A percentile compares a stretch with the other conserved stretches of the same genome.
Evolutionary conservation across 1,140 invertebrate genomes (phyloP).

Genomic region (Hylyphantes graminicola): DNA sequence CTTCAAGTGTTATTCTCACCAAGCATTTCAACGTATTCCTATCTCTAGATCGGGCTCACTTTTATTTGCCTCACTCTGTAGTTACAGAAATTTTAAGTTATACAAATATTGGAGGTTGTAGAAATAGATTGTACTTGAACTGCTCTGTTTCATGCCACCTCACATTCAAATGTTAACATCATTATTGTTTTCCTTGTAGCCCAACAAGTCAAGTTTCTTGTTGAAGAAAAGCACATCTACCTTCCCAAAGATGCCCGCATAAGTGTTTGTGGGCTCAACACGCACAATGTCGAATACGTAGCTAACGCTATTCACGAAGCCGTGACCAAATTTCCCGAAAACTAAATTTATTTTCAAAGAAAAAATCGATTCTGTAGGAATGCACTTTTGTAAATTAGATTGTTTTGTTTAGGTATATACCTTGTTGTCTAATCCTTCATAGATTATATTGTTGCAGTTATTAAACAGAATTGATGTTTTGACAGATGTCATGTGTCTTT

Average conservation of each 20-base stretch:
- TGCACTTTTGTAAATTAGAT: constrained; percentile 7
- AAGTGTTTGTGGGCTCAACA: constrained; percentile 93
- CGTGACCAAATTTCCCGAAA: constrained; percentile 69
- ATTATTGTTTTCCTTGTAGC: constrained; percentile 68
- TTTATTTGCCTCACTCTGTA: too few relatives aligned
- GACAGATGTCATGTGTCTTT: too few relatives aligned
- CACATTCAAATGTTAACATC: not conserved
- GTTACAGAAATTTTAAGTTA: too few relatives aligned
- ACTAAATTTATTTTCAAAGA: constrained; percentile 1
- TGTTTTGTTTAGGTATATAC: not conserved
- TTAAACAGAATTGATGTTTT: too few relatives aligned
- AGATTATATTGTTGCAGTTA: too few relatives aligned
- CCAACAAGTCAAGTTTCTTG: constrained; percentile 81
- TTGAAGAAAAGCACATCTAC: constrained; percentile 91
- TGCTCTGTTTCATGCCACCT: too few relatives aligned
- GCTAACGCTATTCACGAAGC: constrained; percentile 87
- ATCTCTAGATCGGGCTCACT: too few relatives aligned
- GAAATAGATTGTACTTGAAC: too few relatives aligned
- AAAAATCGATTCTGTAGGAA: constrained; percentile 9
- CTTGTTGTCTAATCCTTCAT: too few relatives aligned
- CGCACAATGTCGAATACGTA: constrained; percentile 90
- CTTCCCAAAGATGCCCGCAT: constrained; percentile 90
- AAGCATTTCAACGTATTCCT: too few relatives aligned
- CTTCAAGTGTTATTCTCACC: too few relatives aligned
- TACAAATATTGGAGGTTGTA: too few relatives aligned